These are phyloP conservation scores for Parnassius smintheus DNA, from an alignment of 2,888 invertebrate genomes.

Conservation along the genomic window DNA sequence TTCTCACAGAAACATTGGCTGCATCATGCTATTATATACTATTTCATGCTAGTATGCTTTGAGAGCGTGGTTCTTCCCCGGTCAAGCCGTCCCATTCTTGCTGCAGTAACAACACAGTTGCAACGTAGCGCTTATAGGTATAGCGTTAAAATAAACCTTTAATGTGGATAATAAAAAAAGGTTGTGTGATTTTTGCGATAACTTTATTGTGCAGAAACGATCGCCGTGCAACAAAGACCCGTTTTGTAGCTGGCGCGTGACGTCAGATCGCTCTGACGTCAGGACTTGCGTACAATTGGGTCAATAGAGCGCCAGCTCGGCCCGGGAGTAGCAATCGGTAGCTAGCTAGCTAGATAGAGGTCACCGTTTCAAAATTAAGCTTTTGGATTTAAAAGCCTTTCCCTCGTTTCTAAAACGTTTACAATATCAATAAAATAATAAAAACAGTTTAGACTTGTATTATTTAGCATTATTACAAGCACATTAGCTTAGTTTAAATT, in stretches of 20 bases:
- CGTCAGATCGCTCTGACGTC: conserved; percentile 70
- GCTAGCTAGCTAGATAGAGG: conserved; percentile 11
- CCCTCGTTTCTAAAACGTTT: background rate
- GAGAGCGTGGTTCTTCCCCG: no score
- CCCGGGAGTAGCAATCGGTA: conserved; percentile 45
- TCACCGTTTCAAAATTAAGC: conserved; percentile 15
- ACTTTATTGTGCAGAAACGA: conserved; percentile 11
- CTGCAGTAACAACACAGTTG: no score
- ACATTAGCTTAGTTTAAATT: no score
- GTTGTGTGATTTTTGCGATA: background rate
- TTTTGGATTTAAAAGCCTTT: conserved; percentile 7
- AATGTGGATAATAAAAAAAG: background rate
- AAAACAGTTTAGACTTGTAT: no score
- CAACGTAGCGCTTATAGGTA: no score
- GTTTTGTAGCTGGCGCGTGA: conserved; percentile 52
- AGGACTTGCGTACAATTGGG: conserved; percentile 72
- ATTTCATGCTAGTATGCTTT: no score
- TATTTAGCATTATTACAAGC: no score
- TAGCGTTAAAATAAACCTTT: background rate
- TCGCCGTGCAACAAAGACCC: conserved; percentile 49
- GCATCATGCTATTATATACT: no score
- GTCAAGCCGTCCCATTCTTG: no score
- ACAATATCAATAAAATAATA: no score
- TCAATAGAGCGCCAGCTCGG: conserved; percentile 66
- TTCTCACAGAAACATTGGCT: no score